Conservation (phyloP, 2,797 vertebrate species). For the Cephalopachus bancanus region DNA sequence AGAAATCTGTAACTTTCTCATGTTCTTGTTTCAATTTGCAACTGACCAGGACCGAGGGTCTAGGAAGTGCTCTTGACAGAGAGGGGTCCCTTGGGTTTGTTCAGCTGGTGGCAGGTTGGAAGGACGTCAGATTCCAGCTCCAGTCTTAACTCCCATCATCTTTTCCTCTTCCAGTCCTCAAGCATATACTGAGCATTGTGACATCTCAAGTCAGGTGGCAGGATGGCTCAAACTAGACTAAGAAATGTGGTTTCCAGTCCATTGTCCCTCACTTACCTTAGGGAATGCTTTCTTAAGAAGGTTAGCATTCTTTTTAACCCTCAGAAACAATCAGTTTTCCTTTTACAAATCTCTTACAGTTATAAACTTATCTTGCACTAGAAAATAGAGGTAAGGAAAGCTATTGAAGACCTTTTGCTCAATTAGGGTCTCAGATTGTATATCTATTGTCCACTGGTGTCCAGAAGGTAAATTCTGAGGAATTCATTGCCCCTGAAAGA, state of each 20-base stretch:
- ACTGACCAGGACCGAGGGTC: not conserved
- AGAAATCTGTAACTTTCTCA: not conserved
- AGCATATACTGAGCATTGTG: not conserved
- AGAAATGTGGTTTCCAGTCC: not conserved
- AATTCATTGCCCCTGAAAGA: not conserved
- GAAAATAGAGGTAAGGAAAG: not conserved
- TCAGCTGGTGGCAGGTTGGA: not conserved
- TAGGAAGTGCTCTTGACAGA: not conserved
- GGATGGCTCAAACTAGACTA: not conserved
- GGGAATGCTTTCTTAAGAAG: not conserved
- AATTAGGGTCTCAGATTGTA: not conserved
- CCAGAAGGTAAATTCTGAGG: not conserved
- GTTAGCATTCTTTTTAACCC: not conserved
- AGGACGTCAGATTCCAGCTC: not conserved
- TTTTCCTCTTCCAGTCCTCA: not conserved
- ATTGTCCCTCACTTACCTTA: not conserved
- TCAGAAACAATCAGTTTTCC: not conserved
- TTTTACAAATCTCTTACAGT: slow-evolving; percentile 41
- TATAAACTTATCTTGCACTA: not conserved
- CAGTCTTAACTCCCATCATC: not conserved
- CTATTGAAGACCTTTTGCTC: not conserved
- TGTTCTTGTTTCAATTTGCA: not conserved
- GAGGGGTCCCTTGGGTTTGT: fast-evolving
- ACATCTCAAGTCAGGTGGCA: not conserved
- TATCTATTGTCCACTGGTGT: not conserved